phyloP scores from a whole-genome alignment of 2,888 invertebrate genomes.

The Melinaea menophilus region DNA sequence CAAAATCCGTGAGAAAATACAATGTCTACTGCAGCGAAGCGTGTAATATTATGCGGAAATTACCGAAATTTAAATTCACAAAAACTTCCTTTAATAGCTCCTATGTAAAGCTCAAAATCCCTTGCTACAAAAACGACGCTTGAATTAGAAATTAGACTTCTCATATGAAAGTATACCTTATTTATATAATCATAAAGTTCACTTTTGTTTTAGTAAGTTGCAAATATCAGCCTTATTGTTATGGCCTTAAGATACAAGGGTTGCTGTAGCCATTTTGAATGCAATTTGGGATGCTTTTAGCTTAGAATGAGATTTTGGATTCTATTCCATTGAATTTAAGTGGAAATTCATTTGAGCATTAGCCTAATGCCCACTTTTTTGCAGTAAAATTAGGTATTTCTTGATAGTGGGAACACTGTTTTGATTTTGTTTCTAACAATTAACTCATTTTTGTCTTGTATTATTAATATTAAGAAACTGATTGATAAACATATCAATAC shows the following conservation, averaged over 20 bases:
- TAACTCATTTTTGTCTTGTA: too few species aligned
- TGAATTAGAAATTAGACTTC: constrained; percentile 14
- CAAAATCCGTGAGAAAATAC: constrained; percentile 50
- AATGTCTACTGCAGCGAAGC: constrained; percentile 46
- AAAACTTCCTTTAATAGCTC: constrained; percentile 10
- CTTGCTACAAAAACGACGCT: constrained; percentile 11
- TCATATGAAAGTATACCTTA: constrained; percentile 18
- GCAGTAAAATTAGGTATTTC: constrained; percentile 10
- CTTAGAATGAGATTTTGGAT: constrained; percentile 28
- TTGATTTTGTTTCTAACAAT: neutral
- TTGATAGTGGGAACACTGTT: constrained; percentile 1
- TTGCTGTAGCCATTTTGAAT: constrained; percentile 18
- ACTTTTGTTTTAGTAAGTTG: constrained; percentile 3
- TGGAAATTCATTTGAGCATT: constrained; percentile 14
- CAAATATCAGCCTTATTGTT: constrained; percentile 16
- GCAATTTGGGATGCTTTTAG: constrained; percentile 16
- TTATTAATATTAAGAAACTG: too few species aligned
- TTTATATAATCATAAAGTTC: constrained; percentile 13
- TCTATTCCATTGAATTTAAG: constrained; percentile 28
- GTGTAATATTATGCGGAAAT: constrained; percentile 36
- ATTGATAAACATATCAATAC: too few species aligned
- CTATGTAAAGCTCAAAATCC: constrained; percentile 17
- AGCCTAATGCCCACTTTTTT: constrained; percentile 6
- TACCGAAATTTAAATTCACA: neutral
- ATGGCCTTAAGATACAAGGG: constrained; percentile 10